Evolutionary conservation across 2,888 invertebrate species (phyloP).

Genomic region (Drosophila nr. medialis): DNA sequence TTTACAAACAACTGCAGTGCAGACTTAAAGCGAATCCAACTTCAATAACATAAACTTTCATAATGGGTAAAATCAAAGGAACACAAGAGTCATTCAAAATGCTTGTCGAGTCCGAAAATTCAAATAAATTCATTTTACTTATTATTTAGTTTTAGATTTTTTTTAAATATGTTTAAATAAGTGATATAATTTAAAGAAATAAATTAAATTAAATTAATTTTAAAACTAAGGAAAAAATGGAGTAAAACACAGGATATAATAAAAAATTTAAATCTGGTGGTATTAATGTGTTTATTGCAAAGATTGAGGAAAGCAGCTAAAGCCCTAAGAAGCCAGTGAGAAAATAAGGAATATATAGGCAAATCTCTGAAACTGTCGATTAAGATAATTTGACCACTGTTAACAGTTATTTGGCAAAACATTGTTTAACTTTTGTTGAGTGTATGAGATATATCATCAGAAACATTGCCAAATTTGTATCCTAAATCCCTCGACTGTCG

Average conservation of each 20-base stretch:
- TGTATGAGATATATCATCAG: neutral
- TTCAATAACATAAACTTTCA: slow-evolving; percentile 33
- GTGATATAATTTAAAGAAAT: neutral
- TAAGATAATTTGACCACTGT: neutral
- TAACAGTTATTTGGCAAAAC: neutral
- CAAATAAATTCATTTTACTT: neutral
- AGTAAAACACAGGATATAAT: neutral
- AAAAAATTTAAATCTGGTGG: neutral
- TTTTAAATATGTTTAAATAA: neutral
- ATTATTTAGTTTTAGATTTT: neutral
- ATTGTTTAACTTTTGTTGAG: neutral
- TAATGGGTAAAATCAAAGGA: slow-evolving; percentile 28
- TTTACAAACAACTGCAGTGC: slow-evolving; percentile 43
- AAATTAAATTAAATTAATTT: neutral
- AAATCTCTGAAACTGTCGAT: neutral
- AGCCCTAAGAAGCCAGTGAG: neutral
- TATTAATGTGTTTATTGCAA: neutral
- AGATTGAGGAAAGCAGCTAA: neutral
- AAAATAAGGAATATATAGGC: fast-evolving
- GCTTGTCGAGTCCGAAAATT: neutral
- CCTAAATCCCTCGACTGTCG: neutral
- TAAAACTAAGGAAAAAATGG: no score
- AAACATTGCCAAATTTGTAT: neutral
- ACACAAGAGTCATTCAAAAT: neutral
- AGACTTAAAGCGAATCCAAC: slow-evolving; percentile 38